Evolutionary conservation across 2,113 vertebrate species (phyloP).

Genomic region (Uropsilus gracilis): DNA sequence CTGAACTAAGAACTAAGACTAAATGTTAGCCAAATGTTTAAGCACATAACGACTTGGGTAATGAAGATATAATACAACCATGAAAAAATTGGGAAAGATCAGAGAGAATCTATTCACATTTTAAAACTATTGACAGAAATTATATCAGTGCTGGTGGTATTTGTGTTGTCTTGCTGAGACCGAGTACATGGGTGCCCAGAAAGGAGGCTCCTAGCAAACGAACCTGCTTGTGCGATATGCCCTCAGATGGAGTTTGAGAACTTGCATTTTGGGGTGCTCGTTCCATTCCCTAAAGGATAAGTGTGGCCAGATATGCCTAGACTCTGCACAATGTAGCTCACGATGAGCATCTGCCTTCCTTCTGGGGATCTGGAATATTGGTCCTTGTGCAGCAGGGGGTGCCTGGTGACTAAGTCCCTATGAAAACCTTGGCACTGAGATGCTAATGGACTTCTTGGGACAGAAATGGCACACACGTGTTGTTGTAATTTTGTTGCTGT

Average conservation of each 20-base stretch:
- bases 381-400: background rate
- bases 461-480: background rate
- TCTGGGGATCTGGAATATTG: background rate
- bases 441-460: background rate
- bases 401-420: background rate
- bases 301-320: background rate
- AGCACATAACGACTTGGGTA: background rate
- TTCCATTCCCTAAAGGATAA: background rate
- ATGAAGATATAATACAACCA: background rate
- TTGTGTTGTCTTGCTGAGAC: background rate
- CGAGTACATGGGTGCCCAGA: background rate
- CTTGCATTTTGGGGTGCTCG: background rate
- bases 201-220: background rate
- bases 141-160: background rate
- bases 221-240: background rate
- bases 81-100: slow-evolving; percentile 13
- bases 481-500: background rate
- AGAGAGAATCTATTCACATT: background rate
- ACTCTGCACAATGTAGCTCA: background rate
- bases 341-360: background rate
- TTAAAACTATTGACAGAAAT: background rate
- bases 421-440: background rate
- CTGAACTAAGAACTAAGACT: background rate
- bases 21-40: background rate
- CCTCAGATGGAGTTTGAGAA: background rate